Evolutionary conservation across 2,888 invertebrate genomes (phyloP).

Genomic region (Nowickia ferox): DNA sequence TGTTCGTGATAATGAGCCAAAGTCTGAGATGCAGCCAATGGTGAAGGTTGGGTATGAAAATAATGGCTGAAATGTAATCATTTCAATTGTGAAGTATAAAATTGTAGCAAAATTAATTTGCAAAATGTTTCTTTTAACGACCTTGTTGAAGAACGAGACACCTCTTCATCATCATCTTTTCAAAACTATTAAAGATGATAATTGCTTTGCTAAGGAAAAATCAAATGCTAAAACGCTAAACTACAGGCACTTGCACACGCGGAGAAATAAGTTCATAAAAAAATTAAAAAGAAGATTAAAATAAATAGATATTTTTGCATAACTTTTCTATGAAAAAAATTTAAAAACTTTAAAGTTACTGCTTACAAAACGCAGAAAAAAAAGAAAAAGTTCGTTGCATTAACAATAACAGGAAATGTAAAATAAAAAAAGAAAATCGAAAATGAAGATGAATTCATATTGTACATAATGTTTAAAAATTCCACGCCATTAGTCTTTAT

Average conservation of each 20-base stretch:
- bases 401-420: too few species aligned
- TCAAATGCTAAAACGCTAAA: not conserved
- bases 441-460: too few species aligned
- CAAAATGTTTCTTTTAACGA: slow-evolving; percentile 52
- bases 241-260: not conserved
- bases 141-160: slow-evolving; percentile 17
- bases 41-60: slow-evolving; percentile 24
- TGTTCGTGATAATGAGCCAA: slow-evolving; percentile 51
- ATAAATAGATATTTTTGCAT: too few species aligned
- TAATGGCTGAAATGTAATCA: slow-evolving; percentile 40
- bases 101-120: slow-evolving; percentile 46
- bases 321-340: too few species aligned
- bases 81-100: slow-evolving; percentile 38
- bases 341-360: too few species aligned
- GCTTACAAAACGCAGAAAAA: too few species aligned
- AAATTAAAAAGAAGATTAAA: not conserved
- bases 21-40: slow-evolving; percentile 1
- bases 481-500: too few species aligned
- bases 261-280: not conserved
- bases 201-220: not conserved
- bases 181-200: slow-evolving; percentile 16
- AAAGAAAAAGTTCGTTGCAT: too few species aligned
- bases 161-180: not conserved
- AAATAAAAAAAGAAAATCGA: too few species aligned
- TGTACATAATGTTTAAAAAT: too few species aligned